Conservation (phyloP, 2,113 vertebrate species). For the Vidua chalybeata region DNA sequence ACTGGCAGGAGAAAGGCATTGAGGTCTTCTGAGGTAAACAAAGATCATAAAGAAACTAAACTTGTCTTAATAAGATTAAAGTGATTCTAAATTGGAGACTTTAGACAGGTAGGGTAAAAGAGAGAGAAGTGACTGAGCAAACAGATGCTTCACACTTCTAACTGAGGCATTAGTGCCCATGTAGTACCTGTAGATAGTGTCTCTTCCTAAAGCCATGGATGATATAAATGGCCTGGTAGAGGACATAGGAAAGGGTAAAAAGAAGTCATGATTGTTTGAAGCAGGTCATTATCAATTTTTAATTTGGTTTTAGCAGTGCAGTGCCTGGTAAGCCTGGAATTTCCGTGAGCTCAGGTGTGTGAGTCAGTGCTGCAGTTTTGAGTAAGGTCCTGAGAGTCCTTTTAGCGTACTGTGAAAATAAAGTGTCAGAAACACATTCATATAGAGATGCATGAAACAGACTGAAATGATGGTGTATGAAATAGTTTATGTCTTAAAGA, state of each 20-base stretch:
- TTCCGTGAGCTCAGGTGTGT: not conserved
- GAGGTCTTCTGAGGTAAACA: not conserved
- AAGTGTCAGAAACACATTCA: not conserved
- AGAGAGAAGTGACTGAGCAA: not conserved
- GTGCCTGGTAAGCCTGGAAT: not conserved
- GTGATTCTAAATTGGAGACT: not conserved
- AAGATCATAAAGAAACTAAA: not conserved
- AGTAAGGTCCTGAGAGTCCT: not conserved
- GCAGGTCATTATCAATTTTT: not conserved
- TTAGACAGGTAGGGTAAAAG: not conserved
- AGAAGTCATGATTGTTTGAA: not conserved
- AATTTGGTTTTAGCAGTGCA: not conserved
- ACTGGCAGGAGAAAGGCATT: not conserved
- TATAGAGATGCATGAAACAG: not conserved
- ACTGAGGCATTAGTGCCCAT: not conserved
- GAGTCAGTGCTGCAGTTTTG: not conserved
- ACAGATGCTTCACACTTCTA: not conserved
- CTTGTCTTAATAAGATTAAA: not conserved
- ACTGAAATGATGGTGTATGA: not conserved
- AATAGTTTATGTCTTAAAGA: not conserved
- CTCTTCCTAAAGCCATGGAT: not conserved
- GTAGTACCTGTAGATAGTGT: not conserved
- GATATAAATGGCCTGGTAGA: not conserved
- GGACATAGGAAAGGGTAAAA: not conserved
- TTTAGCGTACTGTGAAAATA: not conserved